These are phyloP conservation scores for Tenthredo livida DNA, from an alignment of 2,888 invertebrate species.

Conservation along the genomic window DNA sequence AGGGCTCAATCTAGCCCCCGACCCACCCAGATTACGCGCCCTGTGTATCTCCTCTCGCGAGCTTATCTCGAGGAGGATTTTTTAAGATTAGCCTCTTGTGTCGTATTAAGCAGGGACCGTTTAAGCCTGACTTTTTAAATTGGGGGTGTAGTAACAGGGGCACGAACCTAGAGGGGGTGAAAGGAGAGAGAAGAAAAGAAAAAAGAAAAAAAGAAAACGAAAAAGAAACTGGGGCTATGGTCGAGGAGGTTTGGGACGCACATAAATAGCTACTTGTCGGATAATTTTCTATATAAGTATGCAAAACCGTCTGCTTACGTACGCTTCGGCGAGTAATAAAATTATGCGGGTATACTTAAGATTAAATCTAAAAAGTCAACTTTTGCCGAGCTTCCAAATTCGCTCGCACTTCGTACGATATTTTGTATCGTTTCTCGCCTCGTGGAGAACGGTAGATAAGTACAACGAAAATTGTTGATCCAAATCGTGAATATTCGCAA, in stretches of 20 bases:
- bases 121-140: slow-evolving; percentile 66
- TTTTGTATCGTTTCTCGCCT: slow-evolving; percentile 19
- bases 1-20: slow-evolving; percentile 66
- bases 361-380: slow-evolving; percentile 54
- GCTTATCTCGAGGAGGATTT: slow-evolving; percentile 74
- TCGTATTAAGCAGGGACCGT: slow-evolving; percentile 75
- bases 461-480: background rate
- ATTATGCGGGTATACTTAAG: slow-evolving; percentile 54
- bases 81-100: slow-evolving; percentile 77
- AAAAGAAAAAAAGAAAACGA: background rate
- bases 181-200: background rate
- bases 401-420: background rate
- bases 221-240: background rate
- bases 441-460: background rate
- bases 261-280: slow-evolving; percentile 78
- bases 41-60: slow-evolving; percentile 50
- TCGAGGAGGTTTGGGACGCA: slow-evolving; percentile 66
- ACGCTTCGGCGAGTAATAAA: slow-evolving; percentile 58
- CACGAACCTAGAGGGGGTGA: slow-evolving; percentile 30
- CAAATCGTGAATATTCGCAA: background rate
- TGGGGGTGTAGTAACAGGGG: slow-evolving; percentile 59
- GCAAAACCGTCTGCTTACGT: slow-evolving; percentile 51
- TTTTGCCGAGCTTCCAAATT: slow-evolving; percentile 31
- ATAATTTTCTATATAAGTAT: slow-evolving; percentile 67
- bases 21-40: slow-evolving; percentile 55